Evolutionary conservation across 2,113 vertebrate species (phyloP), one percentile per base, ranked within the genome.

Genomic region (Trinectes maculatus): DNA sequence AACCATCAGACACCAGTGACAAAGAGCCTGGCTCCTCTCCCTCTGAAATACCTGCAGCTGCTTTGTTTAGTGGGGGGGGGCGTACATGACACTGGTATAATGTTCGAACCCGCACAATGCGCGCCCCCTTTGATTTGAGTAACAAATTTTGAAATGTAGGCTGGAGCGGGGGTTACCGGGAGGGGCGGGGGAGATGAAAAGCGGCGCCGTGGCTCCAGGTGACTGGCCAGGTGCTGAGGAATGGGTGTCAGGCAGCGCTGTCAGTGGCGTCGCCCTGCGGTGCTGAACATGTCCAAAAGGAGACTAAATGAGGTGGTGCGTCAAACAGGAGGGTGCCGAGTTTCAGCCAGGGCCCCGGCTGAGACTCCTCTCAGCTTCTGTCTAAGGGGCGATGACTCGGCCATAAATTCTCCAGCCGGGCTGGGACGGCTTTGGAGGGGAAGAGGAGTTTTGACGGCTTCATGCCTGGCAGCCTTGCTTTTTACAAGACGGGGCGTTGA

Each of bases 11-110:
- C 83, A 70, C 58, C 59, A 34, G 59, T 67, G 85, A 91, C 88
- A 91, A 90, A 89, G 81, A 89, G 79, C 55, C 59, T 29, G 66
- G 70, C 46, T 86, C 68, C 63, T 59, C 58, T 85, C 68, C 51
- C 48, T 82, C 84, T 71, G 83, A 86, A 78, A 65, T 73, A 86
- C 91, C 89, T 85, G 89, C 87, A 91, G 87, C 86, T 81, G 87
- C 87, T 80, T 79, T 76, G 67, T 84, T 77, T 74, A 80, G 73
- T 73, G 39, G 64, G 84, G 76, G 86, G 75, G 39, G 64, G 84
- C 78, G 86, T 86, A 78, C 85, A 74, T 89, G 86, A 90, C 89
- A 87, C 71, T 0, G 83, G 88, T 87, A 57, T 92, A 87, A 82
- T 83, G 86, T 89, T 89, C 74, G 42, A 64, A 72, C 62, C 64